Conservation (phyloP, 2,888 invertebrate species). For the Cacoxenus indagator region DNA sequence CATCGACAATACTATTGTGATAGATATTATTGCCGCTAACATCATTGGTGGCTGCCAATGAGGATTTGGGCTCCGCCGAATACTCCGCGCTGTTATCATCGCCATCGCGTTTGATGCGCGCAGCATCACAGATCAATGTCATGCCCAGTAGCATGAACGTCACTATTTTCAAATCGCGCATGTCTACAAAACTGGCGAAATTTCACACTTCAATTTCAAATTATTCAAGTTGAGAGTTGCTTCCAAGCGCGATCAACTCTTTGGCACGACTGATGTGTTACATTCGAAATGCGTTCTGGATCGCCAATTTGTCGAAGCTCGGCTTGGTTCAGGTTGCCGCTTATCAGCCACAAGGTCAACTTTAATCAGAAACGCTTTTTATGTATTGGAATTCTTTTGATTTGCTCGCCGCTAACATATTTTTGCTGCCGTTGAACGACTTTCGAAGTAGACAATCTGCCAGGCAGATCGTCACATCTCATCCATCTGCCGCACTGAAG, state of each 20-base stretch:
- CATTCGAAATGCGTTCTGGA: not conserved
- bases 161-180: not conserved
- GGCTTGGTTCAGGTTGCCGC: not conserved
- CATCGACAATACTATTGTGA: not conserved
- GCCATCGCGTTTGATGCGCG: not conserved
- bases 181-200: not conserved
- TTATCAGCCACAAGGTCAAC: conserved; percentile 1
- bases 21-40: not conserved
- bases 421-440: no score
- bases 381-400: not conserved
- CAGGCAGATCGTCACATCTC: no score
- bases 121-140: not conserved
- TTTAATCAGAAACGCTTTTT: not conserved
- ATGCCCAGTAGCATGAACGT: not conserved
- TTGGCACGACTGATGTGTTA: not conserved
- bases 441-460: no score
- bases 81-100: not conserved
- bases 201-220: not conserved
- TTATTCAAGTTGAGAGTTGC: not conserved
- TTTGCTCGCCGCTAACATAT: not conserved
- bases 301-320: not conserved
- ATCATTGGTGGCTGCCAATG: not conserved
- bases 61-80: no score
- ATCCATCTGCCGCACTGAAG: no score
- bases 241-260: not conserved